These are phyloP conservation scores for Amphiura filiformis DNA, from an alignment of 35 echinoderm and acorn worm species.

Conservation along the genomic window DNA sequence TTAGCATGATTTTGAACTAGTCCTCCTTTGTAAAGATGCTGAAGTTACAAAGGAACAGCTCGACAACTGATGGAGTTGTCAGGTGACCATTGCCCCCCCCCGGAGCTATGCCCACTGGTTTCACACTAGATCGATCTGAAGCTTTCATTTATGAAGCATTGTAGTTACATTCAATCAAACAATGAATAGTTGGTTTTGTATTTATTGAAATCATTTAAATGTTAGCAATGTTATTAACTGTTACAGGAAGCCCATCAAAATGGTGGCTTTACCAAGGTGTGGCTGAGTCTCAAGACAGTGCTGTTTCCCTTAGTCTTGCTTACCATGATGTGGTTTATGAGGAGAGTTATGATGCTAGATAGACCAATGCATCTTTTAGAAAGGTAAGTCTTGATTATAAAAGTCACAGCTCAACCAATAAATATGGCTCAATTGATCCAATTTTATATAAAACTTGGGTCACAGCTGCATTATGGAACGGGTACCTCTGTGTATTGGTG, in stretches of 20 bases:
- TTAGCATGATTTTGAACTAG: too few species aligned
- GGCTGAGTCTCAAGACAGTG: slow-evolving; percentile 84
- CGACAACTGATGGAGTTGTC: too few species aligned
- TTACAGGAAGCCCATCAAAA: slow-evolving; percentile 90
- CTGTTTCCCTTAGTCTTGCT: slow-evolving; percentile 73
- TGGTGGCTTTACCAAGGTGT: slow-evolving; percentile 92
- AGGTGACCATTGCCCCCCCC: background rate
- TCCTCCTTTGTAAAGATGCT: too few species aligned
- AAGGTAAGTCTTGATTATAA: slow-evolving; percentile 49
- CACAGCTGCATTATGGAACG: background rate
- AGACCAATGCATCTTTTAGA: slow-evolving; percentile 74
- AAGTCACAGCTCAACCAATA: background rate
- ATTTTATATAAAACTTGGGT: background rate
- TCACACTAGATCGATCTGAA: background rate
- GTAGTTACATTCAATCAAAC: too few species aligned
- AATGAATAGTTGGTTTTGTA: too few species aligned
- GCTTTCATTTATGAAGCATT: too few species aligned
- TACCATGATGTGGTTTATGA: slow-evolving; percentile 79
- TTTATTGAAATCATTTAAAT: too few species aligned
- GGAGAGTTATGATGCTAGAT: slow-evolving; percentile 62
- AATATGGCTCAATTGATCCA: too few species aligned
- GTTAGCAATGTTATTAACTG: background rate
- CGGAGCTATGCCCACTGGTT: background rate
- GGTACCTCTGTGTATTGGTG: too few species aligned
- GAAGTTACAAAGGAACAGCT: too few species aligned